These are phyloP conservation scores for Porites evermanni DNA, from an alignment of 92 coral and sea anemone genomes.

Conservation along the genomic window DNA sequence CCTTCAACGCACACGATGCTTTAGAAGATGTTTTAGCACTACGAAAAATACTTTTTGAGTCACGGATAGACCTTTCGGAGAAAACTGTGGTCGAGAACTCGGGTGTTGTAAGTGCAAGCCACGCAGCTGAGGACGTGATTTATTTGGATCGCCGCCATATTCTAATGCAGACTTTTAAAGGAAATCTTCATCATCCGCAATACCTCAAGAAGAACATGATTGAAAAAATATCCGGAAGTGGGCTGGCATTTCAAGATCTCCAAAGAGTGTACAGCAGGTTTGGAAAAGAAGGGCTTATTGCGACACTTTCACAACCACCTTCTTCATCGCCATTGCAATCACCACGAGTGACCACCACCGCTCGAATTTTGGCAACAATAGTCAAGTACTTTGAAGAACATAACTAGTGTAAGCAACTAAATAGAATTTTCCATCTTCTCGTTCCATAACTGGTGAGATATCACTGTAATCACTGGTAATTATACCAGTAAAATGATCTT, in stretches of 20 bases:
- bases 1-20: constrained; percentile 44
- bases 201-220: constrained; percentile 15
- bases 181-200: constrained; percentile 33
- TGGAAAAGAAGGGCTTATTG: constrained; percentile 50
- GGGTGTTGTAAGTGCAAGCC: constrained; percentile 38
- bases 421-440: too few relatives aligned
- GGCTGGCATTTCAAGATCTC: constrained; percentile 50
- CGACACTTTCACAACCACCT: constrained; percentile 30
- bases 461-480: too few relatives aligned
- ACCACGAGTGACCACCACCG: constrained; percentile 42
- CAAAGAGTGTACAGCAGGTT: constrained; percentile 16
- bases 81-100: constrained; percentile 20
- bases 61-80: constrained; percentile 30
- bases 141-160: constrained; percentile 12
- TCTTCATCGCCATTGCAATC: background rate
- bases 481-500: too few relatives aligned
- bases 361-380: too few relatives aligned
- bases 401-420: too few relatives aligned
- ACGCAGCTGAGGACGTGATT: constrained; percentile 20
- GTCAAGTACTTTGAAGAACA: too few relatives aligned
- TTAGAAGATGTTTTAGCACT: constrained; percentile 1
- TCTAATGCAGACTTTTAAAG: constrained; percentile 39
- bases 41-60: constrained; percentile 9
- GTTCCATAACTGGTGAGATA: too few relatives aligned
- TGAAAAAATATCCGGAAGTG: constrained; percentile 31